phyloP scores from a whole-genome alignment of 2,888 invertebrate genomes.

The Arctia plantaginis region DNA sequence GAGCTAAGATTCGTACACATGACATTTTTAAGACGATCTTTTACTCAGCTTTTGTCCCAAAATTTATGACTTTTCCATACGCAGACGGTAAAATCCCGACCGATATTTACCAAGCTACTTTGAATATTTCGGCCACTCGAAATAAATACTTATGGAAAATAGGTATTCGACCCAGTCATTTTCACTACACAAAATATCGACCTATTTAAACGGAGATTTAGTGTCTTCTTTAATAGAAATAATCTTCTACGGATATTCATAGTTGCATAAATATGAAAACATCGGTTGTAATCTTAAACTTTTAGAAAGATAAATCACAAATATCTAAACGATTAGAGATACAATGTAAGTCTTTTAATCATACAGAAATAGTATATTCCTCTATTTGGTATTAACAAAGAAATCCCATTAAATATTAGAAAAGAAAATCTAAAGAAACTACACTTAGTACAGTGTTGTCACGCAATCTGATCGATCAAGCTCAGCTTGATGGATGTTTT shows the following conservation, averaged over 20 bases:
- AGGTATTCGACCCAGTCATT: background rate
- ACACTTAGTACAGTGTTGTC: background rate
- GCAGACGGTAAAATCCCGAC: conserved; percentile 12
- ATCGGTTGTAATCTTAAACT: background rate
- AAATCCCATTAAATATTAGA: background rate
- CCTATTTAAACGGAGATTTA: background rate
- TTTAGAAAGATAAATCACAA: background rate
- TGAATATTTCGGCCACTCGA: background rate
- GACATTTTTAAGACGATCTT: conserved; percentile 6
- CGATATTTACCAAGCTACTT: conserved; percentile 16
- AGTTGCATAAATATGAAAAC: background rate
- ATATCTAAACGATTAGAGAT: no score
- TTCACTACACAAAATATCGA: background rate
- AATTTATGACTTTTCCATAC: conserved; percentile 17
- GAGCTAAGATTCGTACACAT: conserved; percentile 3
- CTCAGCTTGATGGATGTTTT: conserved; percentile 14
- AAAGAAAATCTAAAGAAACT: background rate
- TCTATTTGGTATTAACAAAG: background rate
- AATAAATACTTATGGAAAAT: conserved; percentile 15
- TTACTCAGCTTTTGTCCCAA: conserved; percentile 13
- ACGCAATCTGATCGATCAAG: conserved; percentile 10
- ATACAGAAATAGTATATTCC: no score
- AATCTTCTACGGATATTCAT: background rate
- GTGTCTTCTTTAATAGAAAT: no score
- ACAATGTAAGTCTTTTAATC: no score